Evolutionary conservation across 2,888 invertebrate genomes (phyloP).

Genomic region (Heteropelma amictum): DNA sequence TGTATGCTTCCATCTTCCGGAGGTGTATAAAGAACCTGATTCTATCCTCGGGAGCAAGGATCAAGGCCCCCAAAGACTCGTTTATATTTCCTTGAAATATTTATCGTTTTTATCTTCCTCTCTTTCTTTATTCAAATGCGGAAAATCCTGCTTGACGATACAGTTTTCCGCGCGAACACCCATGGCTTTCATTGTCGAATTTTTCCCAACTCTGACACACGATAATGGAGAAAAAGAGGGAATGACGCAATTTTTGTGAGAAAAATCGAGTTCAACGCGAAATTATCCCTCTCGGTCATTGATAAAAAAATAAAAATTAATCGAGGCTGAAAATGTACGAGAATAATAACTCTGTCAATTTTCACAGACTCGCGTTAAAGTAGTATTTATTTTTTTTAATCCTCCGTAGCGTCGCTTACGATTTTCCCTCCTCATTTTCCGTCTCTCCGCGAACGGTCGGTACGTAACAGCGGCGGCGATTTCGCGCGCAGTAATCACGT

Average conservation of each 20-base stretch:
- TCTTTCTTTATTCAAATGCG: constrained; percentile 8
- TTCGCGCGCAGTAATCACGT: constrained; percentile 68
- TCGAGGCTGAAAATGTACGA: no score
- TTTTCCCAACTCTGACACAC: neutral
- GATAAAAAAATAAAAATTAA: no score
- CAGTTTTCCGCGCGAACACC: neutral
- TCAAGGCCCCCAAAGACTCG: constrained; percentile 18
- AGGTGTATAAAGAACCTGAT: neutral
- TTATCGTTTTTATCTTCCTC: constrained; percentile 32
- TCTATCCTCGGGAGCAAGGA: constrained; percentile 23
- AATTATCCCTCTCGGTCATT: no score
- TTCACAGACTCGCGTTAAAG: neutral
- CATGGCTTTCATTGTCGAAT: neutral
- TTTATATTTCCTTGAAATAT: constrained; percentile 57
- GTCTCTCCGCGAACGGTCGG: constrained; percentile 20
- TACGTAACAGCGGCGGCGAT: constrained; percentile 47
- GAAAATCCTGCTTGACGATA: constrained; percentile 29
- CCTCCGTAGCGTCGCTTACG: constrained; percentile 17
- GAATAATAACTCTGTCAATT: neutral
- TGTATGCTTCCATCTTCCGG: no score
- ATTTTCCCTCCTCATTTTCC: no score
- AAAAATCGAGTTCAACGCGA: no score
- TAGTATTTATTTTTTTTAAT: neutral
- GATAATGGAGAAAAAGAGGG: neutral
- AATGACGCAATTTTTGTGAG: no score